Evolutionary conservation across 2,797 vertebrate species (phyloP).

Genomic region (Myotis planiceps): DNA sequence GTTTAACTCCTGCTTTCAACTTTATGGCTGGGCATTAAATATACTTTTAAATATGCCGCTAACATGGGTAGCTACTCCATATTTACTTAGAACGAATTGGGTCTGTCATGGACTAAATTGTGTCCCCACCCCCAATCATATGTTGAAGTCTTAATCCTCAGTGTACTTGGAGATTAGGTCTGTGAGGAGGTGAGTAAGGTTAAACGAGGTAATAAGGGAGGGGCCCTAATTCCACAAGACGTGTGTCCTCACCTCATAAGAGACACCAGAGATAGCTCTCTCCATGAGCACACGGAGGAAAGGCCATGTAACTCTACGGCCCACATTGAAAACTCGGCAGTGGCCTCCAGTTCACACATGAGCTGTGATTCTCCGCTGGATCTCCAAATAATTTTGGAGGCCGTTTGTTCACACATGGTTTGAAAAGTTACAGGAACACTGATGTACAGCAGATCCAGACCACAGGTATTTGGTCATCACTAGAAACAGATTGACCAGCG

Average conservation of each 20-base stretch:
- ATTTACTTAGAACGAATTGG: background rate
- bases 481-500: slow-evolving; percentile 53
- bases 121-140: background rate
- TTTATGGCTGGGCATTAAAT: background rate
- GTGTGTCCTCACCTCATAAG: background rate
- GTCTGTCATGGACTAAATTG: background rate
- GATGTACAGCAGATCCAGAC: slow-evolving; percentile 48
- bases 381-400: background rate
- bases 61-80: background rate
- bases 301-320: background rate
- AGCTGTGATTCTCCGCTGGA: background rate
- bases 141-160: background rate
- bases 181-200: background rate
- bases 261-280: background rate
- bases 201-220: background rate
- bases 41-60: background rate
- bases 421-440: slow-evolving; percentile 26
- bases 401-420: background rate
- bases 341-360: background rate
- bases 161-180: background rate
- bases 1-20: background rate
- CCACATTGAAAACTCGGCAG: background rate
- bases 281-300: background rate
- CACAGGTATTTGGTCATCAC: slow-evolving; percentile 66
- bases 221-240: background rate